Base-by-base conservation (phyloP, 1,140 invertebrate genomes). In the Leptinotarsa lineolata region DNA sequence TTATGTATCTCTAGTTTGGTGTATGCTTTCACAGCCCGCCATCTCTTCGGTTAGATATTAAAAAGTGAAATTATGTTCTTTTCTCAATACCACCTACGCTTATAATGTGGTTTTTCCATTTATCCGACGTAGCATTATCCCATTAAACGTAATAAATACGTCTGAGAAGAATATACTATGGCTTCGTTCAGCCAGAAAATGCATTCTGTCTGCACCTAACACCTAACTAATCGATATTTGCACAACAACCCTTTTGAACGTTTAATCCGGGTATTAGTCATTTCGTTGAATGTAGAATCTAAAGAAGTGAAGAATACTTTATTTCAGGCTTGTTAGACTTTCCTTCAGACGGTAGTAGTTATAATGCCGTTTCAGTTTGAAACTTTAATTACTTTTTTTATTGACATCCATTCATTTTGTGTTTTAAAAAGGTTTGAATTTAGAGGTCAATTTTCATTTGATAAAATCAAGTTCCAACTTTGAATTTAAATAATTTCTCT, bases 131-230 rank as follows among this genome's bases (percentile, higher is more conserved):
- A 30, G 18, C 48, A 45, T 64, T 72, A 72, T 72, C 72, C 64
- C 54, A 72, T 72, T 72, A 72, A 22, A 22, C 6, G 72, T 72
- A 72, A 72, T 45, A 58, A 72, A 72, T 72, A 72, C 65, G 72
- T 72, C 72, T 54, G 48, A 68, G 72, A 22, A 67, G 22, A 64
- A 22, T 20, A 24, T 64, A 21, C 20, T 72, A 72, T 4, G 72
- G 72, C 61, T 72, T 72, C 72, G 22, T 44, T 70, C 46, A 22
- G 45, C 24, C 65, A 22, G 61, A 64, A 64, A 64, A 64, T 64
- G 24, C 61, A 64, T 21, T 64, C 24, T 15, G 20, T 21, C 61
- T 21, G 15, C 61, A 22, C 61, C 61, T 30, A 64, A 64, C 61
- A 64, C 61, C 21, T 64, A 15, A n/a, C 20, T 30, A 64, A 64